phyloP scores from a whole-genome alignment of 2,113 vertebrate genomes.

The Xyrauchen texanus region DNA sequence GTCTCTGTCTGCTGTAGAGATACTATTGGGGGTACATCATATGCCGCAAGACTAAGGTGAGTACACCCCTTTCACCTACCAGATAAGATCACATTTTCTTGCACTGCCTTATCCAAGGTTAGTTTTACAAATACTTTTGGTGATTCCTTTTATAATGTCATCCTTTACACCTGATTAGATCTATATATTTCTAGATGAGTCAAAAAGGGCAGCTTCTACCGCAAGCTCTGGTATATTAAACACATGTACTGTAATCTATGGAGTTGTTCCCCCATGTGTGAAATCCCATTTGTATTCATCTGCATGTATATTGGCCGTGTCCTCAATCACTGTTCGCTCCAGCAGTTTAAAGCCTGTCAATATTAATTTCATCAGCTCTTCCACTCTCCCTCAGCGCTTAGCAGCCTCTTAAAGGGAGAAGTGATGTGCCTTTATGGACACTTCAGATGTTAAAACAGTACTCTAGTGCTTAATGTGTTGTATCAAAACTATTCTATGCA shows the following conservation, averaged over 20 bases:
- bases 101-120: not conserved
- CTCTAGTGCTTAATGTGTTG: not conserved
- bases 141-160: not conserved
- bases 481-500: not conserved
- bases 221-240: not conserved
- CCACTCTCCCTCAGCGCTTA: constrained; percentile 27
- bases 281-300: constrained; percentile 29
- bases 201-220: not conserved
- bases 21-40: not conserved
- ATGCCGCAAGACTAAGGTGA: constrained; percentile 5
- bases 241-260: not conserved
- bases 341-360: constrained; percentile 35
- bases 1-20: not conserved
- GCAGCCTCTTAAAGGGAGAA: constrained; percentile 24
- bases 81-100: too few relatives aligned
- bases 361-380: constrained; percentile 35
- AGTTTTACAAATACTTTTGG: not conserved
- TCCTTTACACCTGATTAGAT: constrained; percentile 6
- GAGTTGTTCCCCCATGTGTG: constrained; percentile 7
- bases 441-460: not conserved
- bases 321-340: constrained; percentile 21
- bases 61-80: not conserved
- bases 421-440: not conserved
- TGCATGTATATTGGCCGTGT: constrained; percentile 24
- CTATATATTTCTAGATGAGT: not conserved